Conservation (phyloP, 1,140 invertebrate genomes). For the Oedothorax gibbosus region DNA sequence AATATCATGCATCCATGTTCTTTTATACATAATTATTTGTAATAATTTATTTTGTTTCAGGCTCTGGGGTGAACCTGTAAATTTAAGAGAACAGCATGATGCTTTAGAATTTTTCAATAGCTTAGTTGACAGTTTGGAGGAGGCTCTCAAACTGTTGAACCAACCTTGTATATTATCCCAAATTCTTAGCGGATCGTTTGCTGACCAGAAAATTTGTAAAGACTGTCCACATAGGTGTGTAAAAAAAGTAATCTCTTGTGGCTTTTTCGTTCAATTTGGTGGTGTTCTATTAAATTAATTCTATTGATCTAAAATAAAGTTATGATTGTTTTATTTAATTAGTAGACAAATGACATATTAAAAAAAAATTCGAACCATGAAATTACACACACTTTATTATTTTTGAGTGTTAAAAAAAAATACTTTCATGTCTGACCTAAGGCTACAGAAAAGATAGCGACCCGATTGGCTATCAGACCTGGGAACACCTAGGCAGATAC, state of each 20-base stretch:
- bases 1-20: neutral
- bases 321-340: neutral
- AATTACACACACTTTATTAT: no score
- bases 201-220: slow-evolving; percentile 99
- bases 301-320: no score
- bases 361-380: no score
- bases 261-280: neutral
- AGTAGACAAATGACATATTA: neutral
- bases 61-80: slow-evolving; percentile 93
- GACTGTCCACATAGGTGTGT: slow-evolving; percentile 98
- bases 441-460: no score
- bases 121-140: slow-evolving; percentile 95
- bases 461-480: no score
- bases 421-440: no score
- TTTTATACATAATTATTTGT: neutral
- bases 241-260: no score
- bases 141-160: slow-evolving; percentile 91
- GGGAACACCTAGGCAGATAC: no score
- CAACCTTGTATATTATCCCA: slow-evolving; percentile 94
- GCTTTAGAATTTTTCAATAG: slow-evolving; percentile 99
- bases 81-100: slow-evolving; percentile 97
- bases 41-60: slow-evolving; percentile 67
- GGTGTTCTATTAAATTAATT: neutral
- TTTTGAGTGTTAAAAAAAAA: no score
- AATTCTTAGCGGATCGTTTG: slow-evolving; percentile 95